Percentiles rank a stretch among this genome's conserved stretches.
Evolutionary conservation across 23 tunicate genomes (phyloP).

Genomic region (Aplidium turbinatum): DNA sequence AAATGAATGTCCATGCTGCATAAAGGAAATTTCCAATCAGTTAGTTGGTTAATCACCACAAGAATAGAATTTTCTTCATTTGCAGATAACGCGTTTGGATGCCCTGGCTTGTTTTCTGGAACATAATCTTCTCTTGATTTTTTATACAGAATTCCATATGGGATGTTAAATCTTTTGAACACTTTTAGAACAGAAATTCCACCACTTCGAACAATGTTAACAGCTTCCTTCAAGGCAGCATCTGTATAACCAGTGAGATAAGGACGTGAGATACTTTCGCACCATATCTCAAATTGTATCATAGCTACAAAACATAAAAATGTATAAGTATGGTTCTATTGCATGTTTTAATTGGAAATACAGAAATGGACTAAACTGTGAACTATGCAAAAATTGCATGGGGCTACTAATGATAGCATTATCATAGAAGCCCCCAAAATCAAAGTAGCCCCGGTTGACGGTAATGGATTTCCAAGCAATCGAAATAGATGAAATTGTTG

Average conservation of each 20-base stretch:
- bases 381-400: no score
- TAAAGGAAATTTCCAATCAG: constrained; percentile 54
- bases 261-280: constrained; percentile 13
- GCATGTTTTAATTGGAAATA: no score
- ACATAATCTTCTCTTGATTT: constrained; percentile 3
- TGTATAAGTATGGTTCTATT: no score
- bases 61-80: constrained; percentile 1
- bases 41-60: no score
- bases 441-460: no score
- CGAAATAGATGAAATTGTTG: no score
- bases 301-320: no score
- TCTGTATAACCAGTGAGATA: constrained; percentile 12
- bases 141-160: constrained; percentile 1
- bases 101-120: constrained; percentile 9
- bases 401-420: no score
- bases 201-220: constrained; percentile 9
- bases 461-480: no score
- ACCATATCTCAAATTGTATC: constrained; percentile 5
- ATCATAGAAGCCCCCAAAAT: no score
- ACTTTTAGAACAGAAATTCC: constrained; percentile 6
- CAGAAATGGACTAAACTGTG: no score
- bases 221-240: constrained; percentile 13
- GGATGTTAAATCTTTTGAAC: constrained; percentile 4
- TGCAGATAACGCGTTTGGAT: constrained; percentile 2
- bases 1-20: constrained; percentile 13